Evolutionary conservation across 2,113 vertebrate genomes (phyloP), one percentile per base, ranked within the genome.

Genomic region (Aegithalos caudatus): DNA sequence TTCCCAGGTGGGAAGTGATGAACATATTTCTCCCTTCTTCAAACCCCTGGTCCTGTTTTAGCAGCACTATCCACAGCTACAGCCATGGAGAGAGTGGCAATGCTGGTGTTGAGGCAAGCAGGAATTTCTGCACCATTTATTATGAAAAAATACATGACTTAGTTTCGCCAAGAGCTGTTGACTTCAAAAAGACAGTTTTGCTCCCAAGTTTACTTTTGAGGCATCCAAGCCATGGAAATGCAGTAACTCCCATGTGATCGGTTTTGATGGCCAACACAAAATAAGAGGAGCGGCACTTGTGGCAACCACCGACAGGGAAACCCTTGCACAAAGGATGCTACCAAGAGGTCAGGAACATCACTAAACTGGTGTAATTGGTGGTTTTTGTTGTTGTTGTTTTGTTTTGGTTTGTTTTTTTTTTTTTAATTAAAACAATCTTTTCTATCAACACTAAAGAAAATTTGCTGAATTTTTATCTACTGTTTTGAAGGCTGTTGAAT

Each of bases 101-200:
- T 0, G 1, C 28, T 53, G 62, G 11, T 14, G 17, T 17, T 53
- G 72, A 44, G 73, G 44, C 28, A 87, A 51, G 25, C 61, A 24
- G 42, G n/a, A 82, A 44, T 61, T 87, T 87, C 57, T 48, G 53
- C 53, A 71, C 12, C 4, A 15, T 45, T 65, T 60, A 6, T 42
- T 65, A 65, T 1, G 3, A 50, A 69, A 70, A 91, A 81, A n/a
- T 3, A 53, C 0, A 0, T 0, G 28, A 53, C 87, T 87, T 72
- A 35, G 20, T 56, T 95, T 69, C 37, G 42, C 8, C 18, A 27
- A 56, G 38, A 84, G 23, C 60, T 57, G 15, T 37, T 86, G 76
- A 16, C 67, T 81, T 83, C 48, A 61, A 57, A 77, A 33, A 74
- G 31, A 22, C 40, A 10, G 24, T n/a, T 85, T 88, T 85, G 13